Conservation (phyloP, 2,113 vertebrate species). For the Coreoperca whiteheadi region DNA sequence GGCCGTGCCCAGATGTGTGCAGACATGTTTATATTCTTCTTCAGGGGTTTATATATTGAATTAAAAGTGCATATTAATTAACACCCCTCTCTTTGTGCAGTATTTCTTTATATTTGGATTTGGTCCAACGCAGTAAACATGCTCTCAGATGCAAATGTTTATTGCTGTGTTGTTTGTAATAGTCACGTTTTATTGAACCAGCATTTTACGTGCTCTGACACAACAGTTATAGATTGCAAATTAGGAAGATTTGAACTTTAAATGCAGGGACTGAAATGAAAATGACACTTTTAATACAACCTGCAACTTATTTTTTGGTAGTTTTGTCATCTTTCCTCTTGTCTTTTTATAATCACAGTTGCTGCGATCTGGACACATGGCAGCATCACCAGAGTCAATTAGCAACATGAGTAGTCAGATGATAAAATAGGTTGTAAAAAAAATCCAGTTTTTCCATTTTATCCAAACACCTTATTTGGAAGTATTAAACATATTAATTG, state of each 20-base stretch:
- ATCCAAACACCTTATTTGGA: background rate
- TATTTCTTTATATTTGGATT: conserved; percentile 66
- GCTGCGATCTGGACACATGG: background rate
- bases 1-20: conserved; percentile 30
- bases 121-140: conserved; percentile 66
- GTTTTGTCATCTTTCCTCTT: background rate
- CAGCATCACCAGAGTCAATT: background rate
- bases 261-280: conserved; percentile 4
- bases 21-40: conserved; percentile 67
- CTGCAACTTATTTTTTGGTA: background rate
- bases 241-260: conserved; percentile 19
- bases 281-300: background rate
- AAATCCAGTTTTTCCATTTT: background rate
- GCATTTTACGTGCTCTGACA: conserved; percentile 62
- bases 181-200: conserved; percentile 64
- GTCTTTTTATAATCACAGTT: background rate
- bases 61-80: conserved; percentile 71
- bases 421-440: background rate
- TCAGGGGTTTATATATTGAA: conserved; percentile 68
- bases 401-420: background rate
- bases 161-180: conserved; percentile 71
- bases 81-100: conserved; percentile 54
- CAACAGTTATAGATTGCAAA: conserved; percentile 49
- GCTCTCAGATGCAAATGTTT: conserved; percentile 73
- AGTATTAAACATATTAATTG: background rate